Evolutionary conservation across 2,113 vertebrate genomes (phyloP), one percentile per base, ranked within the genome.

Genomic region (Salvelinus fontinalis): DNA sequence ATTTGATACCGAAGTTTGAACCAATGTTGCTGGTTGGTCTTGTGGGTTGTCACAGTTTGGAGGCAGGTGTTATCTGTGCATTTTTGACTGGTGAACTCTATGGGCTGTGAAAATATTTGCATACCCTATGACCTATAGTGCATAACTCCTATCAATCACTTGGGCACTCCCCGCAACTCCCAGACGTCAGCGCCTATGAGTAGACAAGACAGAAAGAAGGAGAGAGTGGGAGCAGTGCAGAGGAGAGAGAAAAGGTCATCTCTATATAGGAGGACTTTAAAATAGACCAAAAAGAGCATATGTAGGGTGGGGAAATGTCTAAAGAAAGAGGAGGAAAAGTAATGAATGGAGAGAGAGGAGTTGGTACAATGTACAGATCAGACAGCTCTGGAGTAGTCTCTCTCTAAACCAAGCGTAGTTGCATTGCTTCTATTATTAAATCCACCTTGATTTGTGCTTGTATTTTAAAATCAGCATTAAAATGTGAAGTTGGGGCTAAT

Each of bases 21-120:
- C 85, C 84, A 89, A 91, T 76, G 72, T 84, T 90, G 91, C 91
- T 90, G 91, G 91, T 90, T 90, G 87, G 85, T 89, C 85, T 88
- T 69, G 86, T 87, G 85, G 16, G 86, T 86, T 83, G 84, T 91
- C 91, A 90, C 91, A 90, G 91, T 90, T 90, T 79, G 86, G 87
- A 90, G 89, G 89, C 85, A 87, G 88, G 87, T 91, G 89, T 85
- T 87, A 84, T 92, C 90, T 91, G 89, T 89, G 90, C 88, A 89
- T 89, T 88, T 89, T 86, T 87, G 81, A 84, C 87, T 86, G 77
- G 87, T 89, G 86, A 89, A 88, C 91, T 90, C 85, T 83, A 81
- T 59, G 79, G 86, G 83, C 86, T 80, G 81, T 85, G 71, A 75
- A 87, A 89, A 89, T 85, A 85, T 90, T 87, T 90, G 86, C 75